Evolutionary conservation across 2,888 invertebrate species (phyloP), one percentile per base, ranked within the genome.

Genomic region (Malthinus flaveolus): DNA sequence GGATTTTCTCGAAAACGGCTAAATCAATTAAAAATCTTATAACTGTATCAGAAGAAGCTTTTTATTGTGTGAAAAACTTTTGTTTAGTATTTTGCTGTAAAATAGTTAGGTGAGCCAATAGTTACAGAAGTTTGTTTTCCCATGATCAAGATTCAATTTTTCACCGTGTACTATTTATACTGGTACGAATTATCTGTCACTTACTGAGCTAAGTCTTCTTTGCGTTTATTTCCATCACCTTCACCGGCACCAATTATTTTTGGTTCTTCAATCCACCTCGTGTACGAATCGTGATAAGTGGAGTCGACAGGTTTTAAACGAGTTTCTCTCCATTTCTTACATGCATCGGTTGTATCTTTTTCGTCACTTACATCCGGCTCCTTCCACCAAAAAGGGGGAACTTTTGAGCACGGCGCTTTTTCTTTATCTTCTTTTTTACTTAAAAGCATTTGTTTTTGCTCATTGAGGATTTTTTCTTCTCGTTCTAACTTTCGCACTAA

Each of bases 221-320:
- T 71, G 49, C 78, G 71, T 53, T 68, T 64, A 47, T 77, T 77
- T 11, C 73, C 71, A 66, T 75, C 75, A 9, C 54, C 57, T 32
- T 71, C 63, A 0, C 66, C 69, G 13, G 65, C 69, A 5, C 77
- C 77, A 1, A 80, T 79, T 1, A 82, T 66, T 63, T 81, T 80
- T 1, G 84, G 84, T 63, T 81, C 80, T 61, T 81, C 73, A 57
- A 75, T 79, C 85, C 84, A 85, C 44, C 83, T 74, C 37, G 73
- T 78, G 56, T 77, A 77, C 0, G 45, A 49, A 39, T 7, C 8
- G 49, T 49, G 42, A 34, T 54, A 49, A 6, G 32, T 31, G 10
- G 33, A 36, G 50, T 49, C 9, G 9, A 8, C 15, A 5, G 57
- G 44, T 49, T 12, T 33, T n/a, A 42, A 10, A 3, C 1, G 4